phyloP scores from a whole-genome alignment of 2,113 vertebrate species.

The Australoheros scitulus region DNA sequence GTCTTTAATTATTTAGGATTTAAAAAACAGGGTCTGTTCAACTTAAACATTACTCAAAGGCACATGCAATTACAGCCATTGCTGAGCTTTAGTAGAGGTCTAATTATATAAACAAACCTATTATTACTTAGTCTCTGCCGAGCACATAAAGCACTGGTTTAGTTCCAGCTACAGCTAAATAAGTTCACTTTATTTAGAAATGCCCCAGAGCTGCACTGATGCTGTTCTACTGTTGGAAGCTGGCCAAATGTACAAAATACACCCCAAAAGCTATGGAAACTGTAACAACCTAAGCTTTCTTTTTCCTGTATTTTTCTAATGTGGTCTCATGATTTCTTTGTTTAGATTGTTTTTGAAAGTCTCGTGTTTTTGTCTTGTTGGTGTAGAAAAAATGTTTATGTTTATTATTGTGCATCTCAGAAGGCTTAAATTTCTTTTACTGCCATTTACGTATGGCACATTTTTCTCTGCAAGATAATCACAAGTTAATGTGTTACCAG shows the following conservation, averaged over 20 bases:
- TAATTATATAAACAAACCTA: slow-evolving; percentile 69
- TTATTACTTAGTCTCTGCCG: slow-evolving; percentile 50
- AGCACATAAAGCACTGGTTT: slow-evolving; percentile 38
- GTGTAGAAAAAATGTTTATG: not conserved
- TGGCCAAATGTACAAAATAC: slow-evolving; percentile 12
- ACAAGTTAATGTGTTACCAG: not conserved
- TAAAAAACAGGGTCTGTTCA: not conserved
- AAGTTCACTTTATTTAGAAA: slow-evolving; percentile 46
- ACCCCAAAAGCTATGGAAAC: slow-evolving; percentile 24
- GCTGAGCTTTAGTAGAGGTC: slow-evolving; percentile 47
- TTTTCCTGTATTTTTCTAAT: slow-evolving; percentile 27
- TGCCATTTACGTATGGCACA: no score
- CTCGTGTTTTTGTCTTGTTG: slow-evolving; percentile 16
- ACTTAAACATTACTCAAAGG: slow-evolving; percentile 23
- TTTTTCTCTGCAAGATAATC: not conserved
- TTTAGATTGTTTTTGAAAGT: not conserved
- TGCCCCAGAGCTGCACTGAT: slow-evolving; percentile 20
- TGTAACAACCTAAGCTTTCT: not conserved
- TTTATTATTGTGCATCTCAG: not conserved
- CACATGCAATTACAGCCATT: slow-evolving; percentile 49
- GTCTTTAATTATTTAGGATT: not conserved
- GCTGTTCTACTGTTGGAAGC: slow-evolving; percentile 31
- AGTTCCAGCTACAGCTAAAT: slow-evolving; percentile 21
- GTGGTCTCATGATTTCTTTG: not conserved
- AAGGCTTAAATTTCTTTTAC: not conserved